These are phyloP conservation scores for Gibbula magus DNA, from an alignment of 2,888 invertebrate species.

Conservation along the genomic window DNA sequence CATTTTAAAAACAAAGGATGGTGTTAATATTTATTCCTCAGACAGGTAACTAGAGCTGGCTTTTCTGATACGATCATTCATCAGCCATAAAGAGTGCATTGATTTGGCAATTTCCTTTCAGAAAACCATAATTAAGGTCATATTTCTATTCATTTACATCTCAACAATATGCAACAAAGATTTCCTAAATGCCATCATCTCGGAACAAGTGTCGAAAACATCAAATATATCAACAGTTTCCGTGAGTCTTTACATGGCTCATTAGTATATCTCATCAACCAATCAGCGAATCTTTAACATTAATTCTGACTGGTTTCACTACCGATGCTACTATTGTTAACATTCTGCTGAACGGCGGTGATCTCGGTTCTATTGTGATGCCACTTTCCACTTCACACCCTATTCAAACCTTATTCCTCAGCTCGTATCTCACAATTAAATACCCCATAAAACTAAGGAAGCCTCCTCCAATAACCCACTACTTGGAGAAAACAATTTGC, in stretches of 20 bases:
- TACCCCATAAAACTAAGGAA: not conserved
- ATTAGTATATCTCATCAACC: slow-evolving; percentile 5
- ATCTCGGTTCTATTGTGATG: not conserved
- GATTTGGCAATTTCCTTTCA: not conserved
- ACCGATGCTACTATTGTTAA: not conserved
- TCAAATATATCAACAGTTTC: slow-evolving; percentile 18
- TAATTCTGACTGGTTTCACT: not conserved
- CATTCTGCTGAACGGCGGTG: not conserved
- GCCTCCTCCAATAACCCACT: not conserved
- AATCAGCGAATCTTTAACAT: slow-evolving; percentile 4
- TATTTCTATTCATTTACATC: not conserved
- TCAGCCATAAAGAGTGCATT: not conserved
- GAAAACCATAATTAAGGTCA: not conserved
- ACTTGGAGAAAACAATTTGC: slow-evolving; percentile 16
- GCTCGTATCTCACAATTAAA: not conserved
- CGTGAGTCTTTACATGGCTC: not conserved
- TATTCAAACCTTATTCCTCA: not conserved
- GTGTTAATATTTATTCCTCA: too few relatives aligned
- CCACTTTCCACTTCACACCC: slow-evolving; percentile 5
- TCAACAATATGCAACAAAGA: not conserved
- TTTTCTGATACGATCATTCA: too few relatives aligned
- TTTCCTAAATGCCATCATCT: not conserved
- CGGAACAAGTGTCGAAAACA: slow-evolving; percentile 10
- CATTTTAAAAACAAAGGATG: too few relatives aligned
- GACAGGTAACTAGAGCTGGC: too few relatives aligned